These are phyloP conservation scores for Montipora foliosa DNA, from an alignment of 64 coral and sea anemone genomes.

Conservation along the genomic window DNA sequence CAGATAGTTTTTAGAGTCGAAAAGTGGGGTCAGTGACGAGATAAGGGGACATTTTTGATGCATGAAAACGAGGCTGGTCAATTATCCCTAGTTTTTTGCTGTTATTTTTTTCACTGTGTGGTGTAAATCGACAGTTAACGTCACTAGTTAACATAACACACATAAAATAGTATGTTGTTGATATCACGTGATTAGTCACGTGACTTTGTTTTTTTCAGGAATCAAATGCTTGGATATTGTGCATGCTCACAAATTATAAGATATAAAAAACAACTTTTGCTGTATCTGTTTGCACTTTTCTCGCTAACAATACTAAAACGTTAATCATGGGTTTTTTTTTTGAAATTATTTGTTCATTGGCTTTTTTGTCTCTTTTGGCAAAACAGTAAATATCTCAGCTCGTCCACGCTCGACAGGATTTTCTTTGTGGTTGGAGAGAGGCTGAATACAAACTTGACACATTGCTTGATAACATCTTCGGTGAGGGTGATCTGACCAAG, in stretches of 20 bases:
- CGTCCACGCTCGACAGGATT: neutral
- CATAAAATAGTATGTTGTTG: conserved; percentile 18
- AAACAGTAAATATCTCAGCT: conserved; percentile 60
- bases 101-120: too few relatives aligned
- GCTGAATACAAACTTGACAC: neutral
- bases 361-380: conserved; percentile 56
- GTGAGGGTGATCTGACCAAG: neutral
- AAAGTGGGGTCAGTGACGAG: too few relatives aligned
- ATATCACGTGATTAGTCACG: neutral
- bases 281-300: conserved; percentile 56
- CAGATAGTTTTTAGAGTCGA: too few relatives aligned
- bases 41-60: too few relatives aligned
- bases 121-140: conserved; percentile 54
- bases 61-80: too few relatives aligned
- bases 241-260: conserved; percentile 35
- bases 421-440: neutral
- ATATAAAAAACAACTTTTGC: conserved; percentile 18
- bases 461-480: neutral
- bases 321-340: too few relatives aligned
- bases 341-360: too few relatives aligned
- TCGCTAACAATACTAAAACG: neutral
- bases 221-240: conserved; percentile 30
- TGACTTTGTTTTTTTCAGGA: conserved; percentile 33
- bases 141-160: conserved; percentile 41
- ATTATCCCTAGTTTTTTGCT: too few relatives aligned